Conservation (phyloP, 2,888 invertebrate species). For the Ichneumoninae sp. region DNA sequence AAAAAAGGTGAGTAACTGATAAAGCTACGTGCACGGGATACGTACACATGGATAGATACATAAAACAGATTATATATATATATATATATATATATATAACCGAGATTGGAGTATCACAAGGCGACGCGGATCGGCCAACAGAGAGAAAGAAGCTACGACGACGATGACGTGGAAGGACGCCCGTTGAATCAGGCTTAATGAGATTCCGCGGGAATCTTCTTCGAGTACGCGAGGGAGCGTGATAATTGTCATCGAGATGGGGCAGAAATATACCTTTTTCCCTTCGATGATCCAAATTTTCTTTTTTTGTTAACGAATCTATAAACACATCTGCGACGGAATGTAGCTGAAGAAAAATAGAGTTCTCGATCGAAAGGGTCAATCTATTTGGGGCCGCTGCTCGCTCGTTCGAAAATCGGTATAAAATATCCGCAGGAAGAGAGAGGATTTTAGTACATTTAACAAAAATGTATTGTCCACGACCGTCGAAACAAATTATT, state of each 20-base stretch:
- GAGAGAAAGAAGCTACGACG: slow-evolving; percentile 8
- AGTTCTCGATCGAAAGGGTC: neutral
- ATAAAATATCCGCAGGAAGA: neutral
- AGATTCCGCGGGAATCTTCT: slow-evolving; percentile 51
- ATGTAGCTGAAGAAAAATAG: neutral
- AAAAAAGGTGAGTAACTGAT: slow-evolving; percentile 34
- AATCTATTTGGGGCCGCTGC: neutral
- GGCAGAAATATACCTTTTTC: slow-evolving; percentile 39
- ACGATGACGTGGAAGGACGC: slow-evolving; percentile 62
- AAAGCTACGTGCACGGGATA: slow-evolving; percentile 26
- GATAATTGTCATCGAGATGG: slow-evolving; percentile 39
- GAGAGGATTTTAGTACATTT: too few relatives aligned
- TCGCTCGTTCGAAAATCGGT: neutral
- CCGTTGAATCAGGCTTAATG: slow-evolving; percentile 59
- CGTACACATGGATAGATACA: slow-evolving; percentile 18
- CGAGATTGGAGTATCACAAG: slow-evolving; percentile 65
- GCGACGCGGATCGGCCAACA: slow-evolving; percentile 53
- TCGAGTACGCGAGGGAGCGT: slow-evolving; percentile 34
- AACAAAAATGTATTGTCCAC: neutral
- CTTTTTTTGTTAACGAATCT: neutral
- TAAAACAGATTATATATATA: neutral
- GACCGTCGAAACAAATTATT: neutral
- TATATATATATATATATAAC: neutral
- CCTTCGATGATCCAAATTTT: slow-evolving; percentile 8
- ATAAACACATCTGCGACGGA: neutral